Evolutionary conservation across 2,113 vertebrate species (phyloP), one percentile per base, ranked within the genome.

Genomic region (Amblyopsis rosae): DNA sequence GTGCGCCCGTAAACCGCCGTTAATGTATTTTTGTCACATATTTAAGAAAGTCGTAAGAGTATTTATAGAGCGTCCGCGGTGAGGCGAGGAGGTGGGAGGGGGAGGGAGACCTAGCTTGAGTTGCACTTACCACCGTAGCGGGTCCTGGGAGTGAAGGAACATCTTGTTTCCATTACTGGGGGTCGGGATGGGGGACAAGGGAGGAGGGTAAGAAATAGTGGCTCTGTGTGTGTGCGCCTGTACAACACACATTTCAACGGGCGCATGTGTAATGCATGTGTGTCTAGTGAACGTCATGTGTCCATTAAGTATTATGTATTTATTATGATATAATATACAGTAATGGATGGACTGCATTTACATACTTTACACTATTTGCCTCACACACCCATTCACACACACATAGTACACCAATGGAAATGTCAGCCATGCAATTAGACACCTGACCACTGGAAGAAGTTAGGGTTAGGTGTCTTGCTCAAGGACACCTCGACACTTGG

Each of bases 151-250:
- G 88, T 82, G 83, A 53, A 77, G 61, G 65, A 87, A 91, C 92
- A 92, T 93, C 89, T 93, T 92, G 92, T 87, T 89, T 91, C 89
- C 86, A 92, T 93, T 93, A 92, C 12, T 55, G 48, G 32, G 73
- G 47, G 79, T 81, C 55, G 15, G 69, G 58, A 62, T 59, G 73
- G 55, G 60, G 73, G 60, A 47, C 59, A 32, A 69, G 17, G 19
- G 66, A 69, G 75, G 62, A 70, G 60, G 64, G 77, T 50, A 65
- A 59, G 75, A 76, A 76, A 74, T 81, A 87, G 80, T 55, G 76
- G 75, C 80, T 80, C 75, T 84, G 72, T 65, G 73, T 72, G 64
- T 51, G 49, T 51, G 49, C 12, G 16, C 9, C 9, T n/a, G 16
- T 19, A 16, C 8, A 3, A 19, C n/a, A 56, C 17, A 19, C 17